Conservation (phyloP, 1,140 invertebrate genomes). For the Lucilia cuprina region DNA sequence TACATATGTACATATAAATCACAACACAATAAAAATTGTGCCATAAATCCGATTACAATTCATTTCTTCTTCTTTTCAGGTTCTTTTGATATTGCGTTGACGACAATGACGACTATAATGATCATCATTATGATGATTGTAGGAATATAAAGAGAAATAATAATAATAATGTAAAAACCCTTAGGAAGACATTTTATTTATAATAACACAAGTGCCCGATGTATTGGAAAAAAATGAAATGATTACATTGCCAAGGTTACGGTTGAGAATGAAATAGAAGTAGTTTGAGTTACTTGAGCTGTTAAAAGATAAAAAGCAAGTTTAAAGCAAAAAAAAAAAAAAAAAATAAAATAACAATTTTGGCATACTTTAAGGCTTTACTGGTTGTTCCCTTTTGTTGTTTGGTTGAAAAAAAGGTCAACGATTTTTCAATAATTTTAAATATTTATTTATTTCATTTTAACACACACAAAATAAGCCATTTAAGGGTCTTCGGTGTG, state of each 20-base stretch:
- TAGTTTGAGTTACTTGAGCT: neutral
- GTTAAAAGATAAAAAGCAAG: neutral
- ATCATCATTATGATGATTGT: neutral
- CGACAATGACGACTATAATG: neutral
- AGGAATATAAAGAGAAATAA: neutral
- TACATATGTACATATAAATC: neutral
- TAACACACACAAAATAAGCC: no score
- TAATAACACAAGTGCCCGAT: neutral
- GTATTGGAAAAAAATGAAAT: neutral
- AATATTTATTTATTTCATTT: no score
- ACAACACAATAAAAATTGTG: neutral
- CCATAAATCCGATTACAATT: constrained; percentile 2
- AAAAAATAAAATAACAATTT: neutral
- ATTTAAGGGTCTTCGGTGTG: no score
- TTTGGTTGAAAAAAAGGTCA: neutral
- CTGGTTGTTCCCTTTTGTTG: neutral
- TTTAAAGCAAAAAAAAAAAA: neutral
- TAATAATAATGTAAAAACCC: neutral
- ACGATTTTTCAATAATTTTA: neutral
- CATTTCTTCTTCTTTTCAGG: neutral
- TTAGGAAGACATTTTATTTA: neutral
- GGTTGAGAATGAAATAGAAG: neutral
- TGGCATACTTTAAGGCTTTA: neutral
- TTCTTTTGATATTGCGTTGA: neutral
- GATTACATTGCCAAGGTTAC: neutral